Conservation (phyloP, 2,888 invertebrate genomes). For the Melinaea menophilus region DNA sequence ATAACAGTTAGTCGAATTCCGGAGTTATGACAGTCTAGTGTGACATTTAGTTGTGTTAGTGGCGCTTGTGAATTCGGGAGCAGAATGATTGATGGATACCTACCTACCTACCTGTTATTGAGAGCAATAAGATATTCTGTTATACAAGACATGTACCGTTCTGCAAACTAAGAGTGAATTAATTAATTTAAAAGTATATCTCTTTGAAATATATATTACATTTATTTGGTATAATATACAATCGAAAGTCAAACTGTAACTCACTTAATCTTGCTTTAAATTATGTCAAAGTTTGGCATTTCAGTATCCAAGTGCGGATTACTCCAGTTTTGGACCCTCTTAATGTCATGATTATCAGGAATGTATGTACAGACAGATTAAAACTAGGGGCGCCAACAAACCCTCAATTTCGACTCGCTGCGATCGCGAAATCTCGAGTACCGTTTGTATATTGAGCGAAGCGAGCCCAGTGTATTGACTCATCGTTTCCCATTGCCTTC, state of each 20-base stretch:
- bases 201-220: not conserved
- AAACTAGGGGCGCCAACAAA: too few species aligned
- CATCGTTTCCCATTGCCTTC: too few species aligned
- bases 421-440: too few species aligned
- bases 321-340: conserved; percentile 19
- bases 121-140: conserved; percentile 12
- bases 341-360: conserved; percentile 10
- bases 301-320: conserved; percentile 34
- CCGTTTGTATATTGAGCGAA: too few species aligned
- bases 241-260: not conserved
- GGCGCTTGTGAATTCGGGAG: conserved; percentile 20
- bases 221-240: too few species aligned
- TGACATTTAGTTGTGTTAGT: conserved; percentile 35
- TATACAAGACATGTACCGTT: conserved; percentile 1
- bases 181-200: not conserved
- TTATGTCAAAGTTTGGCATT: conserved; percentile 60
- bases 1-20: conserved; percentile 40
- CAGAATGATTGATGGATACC: conserved; percentile 19
- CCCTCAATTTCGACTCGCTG: too few species aligned
- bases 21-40: conserved; percentile 42
- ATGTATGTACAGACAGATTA: not conserved
- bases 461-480: too few species aligned
- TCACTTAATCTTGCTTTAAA: conserved; percentile 29
- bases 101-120: conserved; percentile 13
- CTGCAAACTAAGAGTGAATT: not conserved